Conservation (phyloP, 2,113 vertebrate genomes). For the Gambusia affinis region DNA sequence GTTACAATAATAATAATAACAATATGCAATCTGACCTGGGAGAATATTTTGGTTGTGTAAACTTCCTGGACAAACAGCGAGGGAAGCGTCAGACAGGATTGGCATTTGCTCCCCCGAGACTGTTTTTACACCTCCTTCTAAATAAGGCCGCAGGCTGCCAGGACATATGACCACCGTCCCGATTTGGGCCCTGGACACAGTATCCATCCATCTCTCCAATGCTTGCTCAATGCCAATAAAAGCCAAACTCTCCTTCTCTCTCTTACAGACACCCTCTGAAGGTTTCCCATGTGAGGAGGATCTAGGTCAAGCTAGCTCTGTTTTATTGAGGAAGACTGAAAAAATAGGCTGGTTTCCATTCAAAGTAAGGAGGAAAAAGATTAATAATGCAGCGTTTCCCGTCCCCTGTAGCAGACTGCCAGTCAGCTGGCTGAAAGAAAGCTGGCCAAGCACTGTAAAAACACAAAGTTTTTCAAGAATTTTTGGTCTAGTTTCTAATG, state of each 20-base stretch:
- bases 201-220: conserved; percentile 80
- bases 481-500: no score
- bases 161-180: conserved; percentile 81
- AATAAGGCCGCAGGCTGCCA: conserved; percentile 86
- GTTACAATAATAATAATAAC: conserved; percentile 55
- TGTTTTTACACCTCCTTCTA: conserved; percentile 90
- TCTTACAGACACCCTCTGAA: conserved; percentile 35
- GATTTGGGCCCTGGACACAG: conserved; percentile 82
- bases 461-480: no score
- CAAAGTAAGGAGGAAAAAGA: conserved; percentile 47
- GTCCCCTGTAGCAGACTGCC: no score
- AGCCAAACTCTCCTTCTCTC: conserved; percentile 50
- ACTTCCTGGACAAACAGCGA: conserved; percentile 73
- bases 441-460: no score
- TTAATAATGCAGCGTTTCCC: no score
- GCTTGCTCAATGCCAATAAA: conserved; percentile 81
- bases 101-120: conserved; percentile 83
- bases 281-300: conserved; percentile 75
- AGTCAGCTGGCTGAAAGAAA: no score
- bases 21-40: conserved; percentile 59
- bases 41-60: conserved; percentile 69
- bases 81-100: conserved; percentile 79
- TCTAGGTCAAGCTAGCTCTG: conserved; percentile 31
- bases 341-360: conserved; percentile 32
- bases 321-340: conserved; percentile 32